Evolutionary conservation across 2,888 invertebrate species (phyloP).

Genomic region (Eupithecia subfuscata): DNA sequence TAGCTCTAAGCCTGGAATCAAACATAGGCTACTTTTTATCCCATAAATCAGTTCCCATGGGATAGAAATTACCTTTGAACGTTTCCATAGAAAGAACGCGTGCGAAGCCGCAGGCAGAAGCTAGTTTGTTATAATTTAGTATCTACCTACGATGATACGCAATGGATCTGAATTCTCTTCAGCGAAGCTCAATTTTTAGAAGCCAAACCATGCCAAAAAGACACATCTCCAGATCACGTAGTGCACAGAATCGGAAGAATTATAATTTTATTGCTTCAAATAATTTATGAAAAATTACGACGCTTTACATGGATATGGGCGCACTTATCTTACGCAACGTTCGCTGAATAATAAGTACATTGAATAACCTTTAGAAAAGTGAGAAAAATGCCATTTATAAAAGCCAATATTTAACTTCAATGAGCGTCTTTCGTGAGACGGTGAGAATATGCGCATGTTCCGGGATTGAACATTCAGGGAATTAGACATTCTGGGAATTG

Average conservation of each 20-base stretch:
- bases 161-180: neutral
- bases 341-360: slow-evolving; percentile 55
- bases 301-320: slow-evolving; percentile 47
- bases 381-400: slow-evolving; percentile 8
- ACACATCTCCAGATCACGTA: slow-evolving; percentile 49
- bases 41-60: too few species aligned
- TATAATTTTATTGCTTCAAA: slow-evolving; percentile 65
- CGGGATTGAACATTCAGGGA: too few species aligned
- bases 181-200: neutral
- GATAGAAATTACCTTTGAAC: too few species aligned
- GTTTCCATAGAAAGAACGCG: too few species aligned
- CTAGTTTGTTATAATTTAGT: too few species aligned
- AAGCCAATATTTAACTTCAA: neutral
- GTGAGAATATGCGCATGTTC: neutral
- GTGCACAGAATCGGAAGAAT: slow-evolving; percentile 55
- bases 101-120: too few species aligned
- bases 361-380: slow-evolving; percentile 38
- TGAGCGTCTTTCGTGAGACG: neutral
- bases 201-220: neutral
- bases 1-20: too few species aligned
- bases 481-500: too few species aligned
- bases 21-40: too few species aligned
- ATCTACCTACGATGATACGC: neutral
- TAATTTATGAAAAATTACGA: slow-evolving; percentile 55
- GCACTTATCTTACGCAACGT: slow-evolving; percentile 54